Base-by-base conservation (phyloP, 2,888 invertebrate species). In the Rhimphoctona megacephalus region DNA sequence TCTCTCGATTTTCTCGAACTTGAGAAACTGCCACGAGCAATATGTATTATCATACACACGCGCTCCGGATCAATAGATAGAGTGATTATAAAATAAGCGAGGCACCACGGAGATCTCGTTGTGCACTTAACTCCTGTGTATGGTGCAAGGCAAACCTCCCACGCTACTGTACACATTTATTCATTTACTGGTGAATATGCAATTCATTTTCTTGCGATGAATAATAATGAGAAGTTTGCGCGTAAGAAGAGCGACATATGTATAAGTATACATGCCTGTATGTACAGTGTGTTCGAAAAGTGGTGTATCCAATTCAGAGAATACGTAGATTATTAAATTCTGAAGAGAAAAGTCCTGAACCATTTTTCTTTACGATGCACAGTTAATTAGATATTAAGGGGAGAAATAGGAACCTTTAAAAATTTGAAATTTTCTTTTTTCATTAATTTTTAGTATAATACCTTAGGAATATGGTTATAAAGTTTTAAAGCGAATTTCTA, bases 101-200 rank as follows among this genome's bases (percentile, higher is more conserved):
- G 17, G 43, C 30, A 46, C 54, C 57, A 54, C 57, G 39, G 43
- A 87, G 86, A 87, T 88, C 86, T 89, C 80, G 86, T 88, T 88
- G 85, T 88, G 84, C 85, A 84, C 84, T 84, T 66, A 76, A 79
- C 78, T 54, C 25, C 6, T 17, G 30, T 61, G 61, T 72, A n/a
- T 49, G 46, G 83, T 79, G 87, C 89, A 88, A 89, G 89, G 89
- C 85, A 84, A 89, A 89, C 89, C 89, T 89, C 89, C 89, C 88
- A 89, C 89, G 88, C 89, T 83, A 87, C 78, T 70, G 84, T 84
- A 30, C 30, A 73, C 84, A 83, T 83, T 79, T 81, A 85, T 88
- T 83, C 82, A 74, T 88, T 83, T 86, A 82, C 77, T 84, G 84
- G 46, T 84, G 86, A 81, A 86, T 84, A 84, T 83, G 84, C 84